A percentile compares a stretch with the other conserved stretches of the same genome.
Evolutionary conservation across 2,113 vertebrate species (phyloP).

Genomic region (Chitala chitala): DNA sequence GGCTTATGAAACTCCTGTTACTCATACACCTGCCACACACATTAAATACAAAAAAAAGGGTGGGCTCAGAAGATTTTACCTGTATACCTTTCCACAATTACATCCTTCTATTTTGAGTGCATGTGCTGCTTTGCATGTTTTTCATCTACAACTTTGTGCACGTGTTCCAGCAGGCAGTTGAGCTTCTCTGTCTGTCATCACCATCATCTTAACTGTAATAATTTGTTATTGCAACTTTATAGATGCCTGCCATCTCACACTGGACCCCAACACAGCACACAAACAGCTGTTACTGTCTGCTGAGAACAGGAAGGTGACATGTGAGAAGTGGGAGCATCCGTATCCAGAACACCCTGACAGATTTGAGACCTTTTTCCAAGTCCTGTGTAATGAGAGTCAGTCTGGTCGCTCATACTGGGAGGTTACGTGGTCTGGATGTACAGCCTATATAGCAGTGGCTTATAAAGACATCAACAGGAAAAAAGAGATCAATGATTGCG

Average conservation of each 20-base stretch:
- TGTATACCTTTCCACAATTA: no score
- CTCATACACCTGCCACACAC: no score
- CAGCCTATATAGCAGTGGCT: neutral
- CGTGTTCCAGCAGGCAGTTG: no score
- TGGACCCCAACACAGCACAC: conserved; percentile 25
- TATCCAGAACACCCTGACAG: conserved; percentile 18
- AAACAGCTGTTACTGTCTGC: conserved; percentile 10
- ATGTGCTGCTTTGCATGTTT: no score
- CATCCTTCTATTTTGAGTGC: no score
- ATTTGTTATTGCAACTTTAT: neutral
- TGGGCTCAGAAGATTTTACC: no score
- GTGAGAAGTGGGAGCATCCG: neutral
- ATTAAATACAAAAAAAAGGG: no score
- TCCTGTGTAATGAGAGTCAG: conserved; percentile 21
- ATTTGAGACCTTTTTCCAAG: conserved; percentile 13
- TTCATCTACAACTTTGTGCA: no score
- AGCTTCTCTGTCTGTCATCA: no score
- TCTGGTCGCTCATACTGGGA: conserved; percentile 17
- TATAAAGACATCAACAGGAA: conserved; percentile 17
- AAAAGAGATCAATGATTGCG: neutral
- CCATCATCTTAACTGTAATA: no score
- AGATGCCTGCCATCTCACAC: conserved; percentile 21
- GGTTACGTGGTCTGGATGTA: conserved; percentile 9
- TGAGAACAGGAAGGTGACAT: conserved; percentile 5
- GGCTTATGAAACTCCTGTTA: no score